Evolutionary conservation across 2,113 vertebrate species (phyloP).

Genomic region (Colaptes auratus): DNA sequence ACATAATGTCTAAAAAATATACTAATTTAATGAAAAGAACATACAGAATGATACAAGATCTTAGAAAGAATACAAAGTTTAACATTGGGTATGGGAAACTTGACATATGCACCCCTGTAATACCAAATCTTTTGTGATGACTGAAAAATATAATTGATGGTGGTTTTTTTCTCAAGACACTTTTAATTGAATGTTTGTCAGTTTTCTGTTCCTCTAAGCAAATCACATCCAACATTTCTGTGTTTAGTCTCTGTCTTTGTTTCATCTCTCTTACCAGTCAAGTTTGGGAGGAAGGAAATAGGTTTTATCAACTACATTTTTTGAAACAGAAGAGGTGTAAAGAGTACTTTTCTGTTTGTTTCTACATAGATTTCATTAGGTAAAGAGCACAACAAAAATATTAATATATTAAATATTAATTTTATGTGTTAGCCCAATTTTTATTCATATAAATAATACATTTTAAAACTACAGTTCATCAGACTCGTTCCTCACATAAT

Average conservation of each 20-base stretch:
- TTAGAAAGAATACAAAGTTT: neutral
- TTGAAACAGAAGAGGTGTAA: neutral
- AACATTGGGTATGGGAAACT: neutral
- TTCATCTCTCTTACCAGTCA: neutral
- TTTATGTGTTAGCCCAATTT: neutral
- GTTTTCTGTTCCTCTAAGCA: constrained; percentile 9
- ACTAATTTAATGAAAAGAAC: neutral
- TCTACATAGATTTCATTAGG: neutral
- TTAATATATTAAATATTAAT: neutral
- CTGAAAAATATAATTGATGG: neutral
- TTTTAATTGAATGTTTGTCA: neutral
- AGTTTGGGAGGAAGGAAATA: neutral
- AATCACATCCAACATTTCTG: neutral
- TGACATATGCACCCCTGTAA: neutral
- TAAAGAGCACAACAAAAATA: neutral
- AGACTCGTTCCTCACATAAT: neutral
- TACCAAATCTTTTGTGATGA: neutral
- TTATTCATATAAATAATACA: neutral
- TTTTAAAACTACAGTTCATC: neutral
- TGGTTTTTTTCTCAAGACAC: neutral
- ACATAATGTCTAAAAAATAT: neutral
- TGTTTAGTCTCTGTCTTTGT: neutral
- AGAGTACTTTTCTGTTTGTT: neutral
- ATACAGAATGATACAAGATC: neutral
- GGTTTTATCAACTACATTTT: neutral